phyloP scores from a whole-genome alignment of 2,888 invertebrate genomes.

The Catocala nupta region DNA sequence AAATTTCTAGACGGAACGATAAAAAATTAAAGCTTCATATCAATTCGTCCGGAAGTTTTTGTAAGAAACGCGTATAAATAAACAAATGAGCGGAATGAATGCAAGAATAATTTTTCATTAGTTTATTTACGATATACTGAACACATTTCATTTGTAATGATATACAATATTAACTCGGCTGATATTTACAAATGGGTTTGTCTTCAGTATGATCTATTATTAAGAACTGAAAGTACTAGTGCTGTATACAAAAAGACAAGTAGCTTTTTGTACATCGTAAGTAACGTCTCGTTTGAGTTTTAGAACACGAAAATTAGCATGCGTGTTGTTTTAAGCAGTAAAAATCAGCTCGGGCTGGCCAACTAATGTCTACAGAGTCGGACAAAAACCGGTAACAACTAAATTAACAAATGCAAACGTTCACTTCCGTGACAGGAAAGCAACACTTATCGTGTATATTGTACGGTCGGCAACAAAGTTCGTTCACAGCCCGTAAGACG shows the following conservation, averaged over 20 bases:
- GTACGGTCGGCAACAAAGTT: constrained; percentile 56
- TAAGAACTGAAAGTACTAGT: constrained; percentile 2
- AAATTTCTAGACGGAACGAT: constrained; percentile 15
- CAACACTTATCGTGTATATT: constrained; percentile 73
- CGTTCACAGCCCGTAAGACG: constrained; percentile 42
- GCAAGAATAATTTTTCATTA: constrained; percentile 12
- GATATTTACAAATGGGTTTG: constrained; percentile 2
- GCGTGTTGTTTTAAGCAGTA: constrained; percentile 51
- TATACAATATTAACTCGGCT: neutral
- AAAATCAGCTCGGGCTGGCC: constrained; percentile 60
- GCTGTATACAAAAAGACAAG: constrained; percentile 8
- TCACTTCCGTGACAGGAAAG: constrained; percentile 78
- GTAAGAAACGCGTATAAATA: constrained; percentile 21
- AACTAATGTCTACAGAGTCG: constrained; percentile 52
- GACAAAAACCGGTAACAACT: constrained; percentile 70
- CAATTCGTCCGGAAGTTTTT: constrained; percentile 22
- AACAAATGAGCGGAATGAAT: constrained; percentile 24
- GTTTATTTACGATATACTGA: constrained; percentile 23
- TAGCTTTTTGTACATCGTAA: constrained; percentile 8
- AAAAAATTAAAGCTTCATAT: constrained; percentile 26
- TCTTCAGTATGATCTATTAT: neutral
- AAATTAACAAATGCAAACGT: constrained; percentile 74
- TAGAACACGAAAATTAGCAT: constrained; percentile 39
- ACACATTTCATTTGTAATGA: neutral
- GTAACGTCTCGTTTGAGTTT: constrained; percentile 31